These are phyloP conservation scores for Watsonalla binaria DNA, from an alignment of 2,888 invertebrate species.

Conservation along the genomic window DNA sequence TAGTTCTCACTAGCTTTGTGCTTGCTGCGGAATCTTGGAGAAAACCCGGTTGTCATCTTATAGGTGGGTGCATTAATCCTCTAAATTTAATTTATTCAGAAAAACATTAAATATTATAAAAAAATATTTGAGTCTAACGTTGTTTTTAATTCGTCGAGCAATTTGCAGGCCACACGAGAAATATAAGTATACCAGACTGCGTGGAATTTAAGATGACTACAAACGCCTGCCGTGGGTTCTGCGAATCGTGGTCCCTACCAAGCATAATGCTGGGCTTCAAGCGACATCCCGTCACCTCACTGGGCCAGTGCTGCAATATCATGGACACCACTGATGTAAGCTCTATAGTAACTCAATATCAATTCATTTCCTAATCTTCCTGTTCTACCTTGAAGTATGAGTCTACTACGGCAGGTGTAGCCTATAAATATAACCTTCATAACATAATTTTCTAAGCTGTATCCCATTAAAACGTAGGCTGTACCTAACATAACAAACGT, in stretches of 20 bases:
- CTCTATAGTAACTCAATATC: slow-evolving; percentile 6
- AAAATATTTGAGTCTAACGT: not conserved
- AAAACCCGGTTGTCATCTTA: slow-evolving; percentile 88
- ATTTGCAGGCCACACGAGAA: slow-evolving; percentile 85
- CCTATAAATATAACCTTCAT: too few relatives aligned
- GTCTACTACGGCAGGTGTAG: too few relatives aligned
- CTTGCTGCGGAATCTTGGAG: slow-evolving; percentile 79
- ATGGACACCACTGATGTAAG: slow-evolving; percentile 91
- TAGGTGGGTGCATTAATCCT: slow-evolving; percentile 76
- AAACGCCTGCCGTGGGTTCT: slow-evolving; percentile 92
- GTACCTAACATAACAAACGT: too few relatives aligned
- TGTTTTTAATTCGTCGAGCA: not conserved
- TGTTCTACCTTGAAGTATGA: too few relatives aligned
- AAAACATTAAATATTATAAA: not conserved
- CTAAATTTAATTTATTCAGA: not conserved
- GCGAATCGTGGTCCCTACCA: slow-evolving; percentile 92
- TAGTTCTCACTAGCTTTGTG: slow-evolving; percentile 57
- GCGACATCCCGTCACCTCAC: slow-evolving; percentile 83
- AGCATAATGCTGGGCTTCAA: slow-evolving; percentile 79
- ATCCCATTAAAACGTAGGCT: too few relatives aligned
- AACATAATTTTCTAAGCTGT: too few relatives aligned
- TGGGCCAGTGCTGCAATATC: slow-evolving; percentile 94
- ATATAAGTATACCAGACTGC: slow-evolving; percentile 90
- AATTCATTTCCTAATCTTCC: too few relatives aligned
- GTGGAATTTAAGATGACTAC: slow-evolving; percentile 90